A percentile compares a stretch with the other conserved stretches of the same genome.
phyloP scores from a whole-genome alignment of 2,113 vertebrate genomes.

The Arenaria interpres region DNA sequence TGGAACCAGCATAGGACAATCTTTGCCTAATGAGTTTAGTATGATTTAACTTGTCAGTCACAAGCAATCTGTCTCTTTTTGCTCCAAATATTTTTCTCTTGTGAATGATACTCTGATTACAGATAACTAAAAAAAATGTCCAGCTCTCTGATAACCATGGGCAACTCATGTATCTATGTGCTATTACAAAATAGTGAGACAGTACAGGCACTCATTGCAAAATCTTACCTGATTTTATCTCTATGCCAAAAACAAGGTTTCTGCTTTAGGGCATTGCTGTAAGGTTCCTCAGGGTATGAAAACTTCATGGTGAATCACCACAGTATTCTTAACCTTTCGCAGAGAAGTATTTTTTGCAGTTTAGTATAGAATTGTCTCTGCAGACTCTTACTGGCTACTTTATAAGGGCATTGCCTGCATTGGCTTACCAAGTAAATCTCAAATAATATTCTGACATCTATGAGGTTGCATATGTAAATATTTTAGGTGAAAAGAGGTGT shows the following conservation, averaged over 20 bases:
- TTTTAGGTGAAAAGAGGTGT: not conserved
- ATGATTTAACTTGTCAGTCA: not conserved
- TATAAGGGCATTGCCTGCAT: not conserved
- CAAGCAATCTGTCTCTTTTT: not conserved
- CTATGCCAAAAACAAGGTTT: not conserved
- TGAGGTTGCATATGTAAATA: not conserved
- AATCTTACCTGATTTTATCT: not conserved
- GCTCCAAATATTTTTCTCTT: not conserved
- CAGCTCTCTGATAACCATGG: not conserved
- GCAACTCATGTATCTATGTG: not conserved
- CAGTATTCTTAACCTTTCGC: not conserved
- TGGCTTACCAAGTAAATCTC: not conserved
- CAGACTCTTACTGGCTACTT: not conserved
- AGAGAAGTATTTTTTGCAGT: not conserved
- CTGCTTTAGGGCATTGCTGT: not conserved
- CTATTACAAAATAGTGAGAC: not conserved
- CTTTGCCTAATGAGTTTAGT: not conserved
- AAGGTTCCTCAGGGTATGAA: not conserved
- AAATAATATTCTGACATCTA: not conserved
- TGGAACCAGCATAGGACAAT: not conserved
- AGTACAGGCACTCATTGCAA: not conserved
- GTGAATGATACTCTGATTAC: not conserved
- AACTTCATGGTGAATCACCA: not conserved
- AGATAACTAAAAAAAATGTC: not conserved
- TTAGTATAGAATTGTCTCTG: not conserved